Base-by-base conservation (phyloP, 2,797 vertebrate species). In the Petrocephalus schoutedeni region DNA sequence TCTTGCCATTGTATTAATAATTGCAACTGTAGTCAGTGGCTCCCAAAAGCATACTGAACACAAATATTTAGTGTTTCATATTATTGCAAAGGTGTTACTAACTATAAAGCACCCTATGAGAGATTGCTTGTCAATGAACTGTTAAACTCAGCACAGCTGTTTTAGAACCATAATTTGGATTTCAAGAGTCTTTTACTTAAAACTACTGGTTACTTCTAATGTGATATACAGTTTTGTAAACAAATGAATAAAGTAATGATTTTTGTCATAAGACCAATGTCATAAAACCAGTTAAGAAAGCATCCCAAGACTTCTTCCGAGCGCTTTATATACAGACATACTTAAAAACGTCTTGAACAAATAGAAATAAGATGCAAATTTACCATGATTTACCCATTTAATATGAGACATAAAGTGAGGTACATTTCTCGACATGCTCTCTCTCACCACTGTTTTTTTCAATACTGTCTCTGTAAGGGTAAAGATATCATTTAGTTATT, bases 401-500 rank as follows among this genome's bases (percentile, higher is more conserved):
- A 4, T 16, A 74, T 74, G 32, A 32, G 14, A 36, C 28, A 36
- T 36, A 71, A 71, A 14, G 67, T 36, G 67, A 16, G 12, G 32
- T 74, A 0, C 16, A 74, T 41, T 41, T 74, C 49, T 51, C 6
- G 6, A 51, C 49, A 54, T 57, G 14, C 83, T 21, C 12, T 71
- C 57, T 23, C 77, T 14, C 51, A 0, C 21, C 54, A 16, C 41
- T 88, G 23, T 87, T 90, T 71, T 28, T 61, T 51, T 41, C 32
- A 45, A 61, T 89, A 74, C 51, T 87, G 82, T 59, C 85, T 88
- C 71, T 86, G 87, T 87, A 88, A 77, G 64, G 23, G 54, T 2
- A 51, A 74, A 82, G 61, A 64, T 88, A 83, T 87, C 45, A 82
- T 19, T 28, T 87, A 87, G 41, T 10, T 53, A 74, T 80, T 58